A percentile compares a stretch with the other conserved stretches of the same genome.
Conservation (phyloP, 1,140 invertebrate genomes). For the Myzus persicae region DNA sequence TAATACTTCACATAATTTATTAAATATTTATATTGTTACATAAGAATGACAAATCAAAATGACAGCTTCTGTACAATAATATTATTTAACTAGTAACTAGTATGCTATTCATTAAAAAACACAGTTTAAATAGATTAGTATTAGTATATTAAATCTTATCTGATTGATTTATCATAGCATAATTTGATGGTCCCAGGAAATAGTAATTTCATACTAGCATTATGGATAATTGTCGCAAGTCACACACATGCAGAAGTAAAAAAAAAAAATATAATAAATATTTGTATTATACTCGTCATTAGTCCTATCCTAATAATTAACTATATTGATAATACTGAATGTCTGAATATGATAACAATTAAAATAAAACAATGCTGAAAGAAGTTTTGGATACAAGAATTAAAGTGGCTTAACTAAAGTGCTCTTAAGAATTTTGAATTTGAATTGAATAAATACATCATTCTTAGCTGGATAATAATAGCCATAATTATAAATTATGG, state of each 20-base stretch:
- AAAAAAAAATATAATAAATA: conserved; percentile 23
- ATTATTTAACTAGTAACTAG: conserved; percentile 25
- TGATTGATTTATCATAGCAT: conserved; percentile 38
- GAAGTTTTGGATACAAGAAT: not conserved
- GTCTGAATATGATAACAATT: not conserved
- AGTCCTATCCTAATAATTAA: not conserved
- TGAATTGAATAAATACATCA: not conserved
- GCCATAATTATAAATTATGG: not conserved
- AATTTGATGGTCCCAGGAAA: conserved; percentile 54
- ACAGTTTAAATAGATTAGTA: conserved; percentile 39
- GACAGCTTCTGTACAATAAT: not conserved
- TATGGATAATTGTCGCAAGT: not conserved
- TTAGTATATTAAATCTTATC: conserved; percentile 36
- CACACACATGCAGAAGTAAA: not conserved
- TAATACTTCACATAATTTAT: not conserved
- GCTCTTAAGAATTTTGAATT: not conserved
- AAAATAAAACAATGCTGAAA: not conserved
- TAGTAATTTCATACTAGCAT: conserved; percentile 40
- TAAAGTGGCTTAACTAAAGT: not conserved
- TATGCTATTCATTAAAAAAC: conserved; percentile 27
- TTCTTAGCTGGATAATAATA: not conserved
- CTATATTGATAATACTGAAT: not conserved
- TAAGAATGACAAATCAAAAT: not conserved
- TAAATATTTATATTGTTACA: not conserved
- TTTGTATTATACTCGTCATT: not conserved